Percentiles rank a stretch among this genome's conserved stretches.
phyloP scores from a whole-genome alignment of 2,113 vertebrate genomes.

The Donacobius atricapilla region DNA sequence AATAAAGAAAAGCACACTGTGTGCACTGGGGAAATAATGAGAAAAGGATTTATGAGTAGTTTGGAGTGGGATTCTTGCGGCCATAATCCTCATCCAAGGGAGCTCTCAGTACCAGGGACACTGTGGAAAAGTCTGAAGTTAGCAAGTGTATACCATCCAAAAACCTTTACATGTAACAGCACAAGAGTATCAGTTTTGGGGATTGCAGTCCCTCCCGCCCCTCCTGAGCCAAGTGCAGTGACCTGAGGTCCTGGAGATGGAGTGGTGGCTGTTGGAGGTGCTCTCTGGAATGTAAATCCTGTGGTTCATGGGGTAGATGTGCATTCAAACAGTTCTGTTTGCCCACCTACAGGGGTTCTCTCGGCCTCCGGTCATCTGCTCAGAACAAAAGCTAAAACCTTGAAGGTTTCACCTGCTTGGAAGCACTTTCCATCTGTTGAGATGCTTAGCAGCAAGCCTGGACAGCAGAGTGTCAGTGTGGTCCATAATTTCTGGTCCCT shows the following conservation, averaged over 20 bases:
- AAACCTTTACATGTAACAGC: neutral
- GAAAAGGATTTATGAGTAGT: neutral
- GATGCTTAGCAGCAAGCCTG: neutral
- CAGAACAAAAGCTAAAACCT: neutral
- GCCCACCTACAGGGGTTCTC: neutral
- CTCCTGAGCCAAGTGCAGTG: accelerated
- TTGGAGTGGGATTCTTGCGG: neutral
- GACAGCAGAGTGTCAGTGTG: neutral
- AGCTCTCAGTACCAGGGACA: neutral
- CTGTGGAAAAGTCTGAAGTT: neutral
- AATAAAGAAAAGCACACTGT: neutral
- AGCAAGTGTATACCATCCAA: neutral
- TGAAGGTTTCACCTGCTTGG: neutral
- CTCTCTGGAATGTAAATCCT: neutral
- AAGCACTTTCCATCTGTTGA: neutral
- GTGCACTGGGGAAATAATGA: neutral
- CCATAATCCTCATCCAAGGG: accelerated
- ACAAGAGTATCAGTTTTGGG: neutral
- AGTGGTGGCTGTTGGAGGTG: neutral
- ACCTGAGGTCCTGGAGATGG: neutral
- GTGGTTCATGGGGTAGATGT: neutral
- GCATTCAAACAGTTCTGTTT: neutral
- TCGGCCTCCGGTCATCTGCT: neutral
- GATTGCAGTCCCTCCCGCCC: neutral
- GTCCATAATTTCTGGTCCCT: neutral